These are phyloP conservation scores for Muntiacus muntjak DNA, from an alignment of 2,113 vertebrate species.

Conservation along the genomic window DNA sequence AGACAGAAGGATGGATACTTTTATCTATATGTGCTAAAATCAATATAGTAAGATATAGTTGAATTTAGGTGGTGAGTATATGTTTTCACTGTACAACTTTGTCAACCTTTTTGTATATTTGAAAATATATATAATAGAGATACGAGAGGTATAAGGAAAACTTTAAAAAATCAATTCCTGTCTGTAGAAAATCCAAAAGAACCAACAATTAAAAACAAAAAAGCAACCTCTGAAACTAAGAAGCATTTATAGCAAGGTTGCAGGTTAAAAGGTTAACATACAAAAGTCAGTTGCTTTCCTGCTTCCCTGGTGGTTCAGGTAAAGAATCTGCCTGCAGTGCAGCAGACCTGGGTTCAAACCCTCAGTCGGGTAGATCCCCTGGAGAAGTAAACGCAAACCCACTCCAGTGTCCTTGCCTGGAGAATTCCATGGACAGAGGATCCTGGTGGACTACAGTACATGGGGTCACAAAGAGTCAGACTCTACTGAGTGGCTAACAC, in stretches of 20 bases:
- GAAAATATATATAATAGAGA: background rate
- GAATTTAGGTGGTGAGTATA: background rate
- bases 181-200: background rate
- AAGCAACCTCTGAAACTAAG: background rate
- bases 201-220: background rate
- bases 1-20: background rate
- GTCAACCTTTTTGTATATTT: background rate
- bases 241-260: background rate
- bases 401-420: background rate
- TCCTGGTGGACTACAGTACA: background rate
- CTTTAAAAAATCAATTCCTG: background rate
- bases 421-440: background rate
- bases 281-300: background rate
- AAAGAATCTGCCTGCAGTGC: background rate
- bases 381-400: background rate
- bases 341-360: background rate
- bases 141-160: background rate
- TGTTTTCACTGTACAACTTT: background rate
- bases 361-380: background rate
- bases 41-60: background rate
- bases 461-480: background rate
- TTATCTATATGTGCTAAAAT: background rate
- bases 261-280: background rate
- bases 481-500: background rate
- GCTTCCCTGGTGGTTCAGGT: background rate